Evolutionary conservation across 2,113 vertebrate species (phyloP), one percentile per base, ranked within the genome.

Genomic region (Malurus elegans): DNA sequence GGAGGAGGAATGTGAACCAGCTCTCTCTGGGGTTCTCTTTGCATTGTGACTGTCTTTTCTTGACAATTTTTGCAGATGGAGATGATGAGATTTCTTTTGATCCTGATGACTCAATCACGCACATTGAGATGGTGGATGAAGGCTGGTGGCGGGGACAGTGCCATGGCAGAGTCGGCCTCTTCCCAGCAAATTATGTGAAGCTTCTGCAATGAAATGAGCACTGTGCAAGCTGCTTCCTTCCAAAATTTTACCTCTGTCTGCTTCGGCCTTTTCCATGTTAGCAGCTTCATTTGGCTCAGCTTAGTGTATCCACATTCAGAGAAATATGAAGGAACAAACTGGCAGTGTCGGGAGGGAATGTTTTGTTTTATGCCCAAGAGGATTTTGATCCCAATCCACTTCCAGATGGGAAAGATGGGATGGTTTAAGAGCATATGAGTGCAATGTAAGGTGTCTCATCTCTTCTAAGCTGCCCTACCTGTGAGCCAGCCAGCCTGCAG

Each of bases 101-200:
- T 69, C 98, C 98, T 0, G 98, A 98, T 3, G 99, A 99, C 45
- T 72, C 98, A 65, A 99, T 99, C 97, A 99, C 98, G 18, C 97
- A 99, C 94, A 98, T 99, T 8, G 99, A 99, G 98, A 99, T 99
- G 98, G 98, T 99, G 36, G 99, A 99, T 2, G 99, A 99, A 79
- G 99, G 98, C 90, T 99, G 99, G 99, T 99, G 99, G 99, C 98
- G 96, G 86, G 99, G 99, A 48, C 95, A 85, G 40, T 99, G 99
- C 92, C 95, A 65, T 1, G 99, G 98, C 16, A 96, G 57, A 58
- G 79, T 96, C 0, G 99, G 99, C 61, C 98, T 99, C 58, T 99
- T 99, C 71, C 99, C 99, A n/a, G 98, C 99, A 23, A 97, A 98
- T 79, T 99, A 99, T 8, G 99, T 99, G 89, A 88, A 98, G 94